phyloP scores from a whole-genome alignment of 2,113 vertebrate genomes.

The Tetrao urogallus region DNA sequence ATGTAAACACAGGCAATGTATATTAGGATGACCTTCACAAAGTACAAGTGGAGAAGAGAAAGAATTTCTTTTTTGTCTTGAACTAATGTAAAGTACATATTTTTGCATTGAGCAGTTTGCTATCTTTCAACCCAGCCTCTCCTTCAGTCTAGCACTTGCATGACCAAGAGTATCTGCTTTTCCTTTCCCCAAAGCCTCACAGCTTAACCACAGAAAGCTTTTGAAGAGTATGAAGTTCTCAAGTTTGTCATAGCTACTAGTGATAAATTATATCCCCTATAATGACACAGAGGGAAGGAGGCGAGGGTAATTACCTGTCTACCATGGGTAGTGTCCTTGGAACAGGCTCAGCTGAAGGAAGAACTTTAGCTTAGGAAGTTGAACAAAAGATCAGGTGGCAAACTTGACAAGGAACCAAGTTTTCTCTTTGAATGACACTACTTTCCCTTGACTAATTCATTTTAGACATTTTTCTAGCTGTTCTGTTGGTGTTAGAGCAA shows the following conservation, averaged over 20 bases:
- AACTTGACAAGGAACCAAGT: not conserved
- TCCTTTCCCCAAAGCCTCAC: not conserved
- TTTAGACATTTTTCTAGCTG: not conserved
- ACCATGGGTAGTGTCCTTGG: not conserved
- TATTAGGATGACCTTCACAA: not conserved
- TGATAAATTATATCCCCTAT: not conserved
- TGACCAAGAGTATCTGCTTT: not conserved
- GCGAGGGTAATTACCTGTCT: not conserved
- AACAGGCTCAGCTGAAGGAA: not conserved
- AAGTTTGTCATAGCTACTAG: not conserved
- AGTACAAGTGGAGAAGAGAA: not conserved
- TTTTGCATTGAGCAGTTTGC: accelerated
- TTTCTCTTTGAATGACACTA: not conserved
- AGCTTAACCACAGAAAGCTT: not conserved
- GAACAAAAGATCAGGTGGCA: not conserved
- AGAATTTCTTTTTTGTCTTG: not conserved
- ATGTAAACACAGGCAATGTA: not conserved
- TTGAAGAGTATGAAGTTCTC: not conserved
- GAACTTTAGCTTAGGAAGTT: not conserved
- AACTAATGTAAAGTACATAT: not conserved
- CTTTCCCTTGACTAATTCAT: not conserved
- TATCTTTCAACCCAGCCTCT: not conserved
- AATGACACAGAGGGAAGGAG: not conserved
- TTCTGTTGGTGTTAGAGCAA: not conserved
- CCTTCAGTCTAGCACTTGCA: not conserved